Percentiles rank a stretch among this genome's conserved stretches.
Evolutionary conservation across 2,113 vertebrate genomes (phyloP).

Genomic region (Cebidichthys violaceus): DNA sequence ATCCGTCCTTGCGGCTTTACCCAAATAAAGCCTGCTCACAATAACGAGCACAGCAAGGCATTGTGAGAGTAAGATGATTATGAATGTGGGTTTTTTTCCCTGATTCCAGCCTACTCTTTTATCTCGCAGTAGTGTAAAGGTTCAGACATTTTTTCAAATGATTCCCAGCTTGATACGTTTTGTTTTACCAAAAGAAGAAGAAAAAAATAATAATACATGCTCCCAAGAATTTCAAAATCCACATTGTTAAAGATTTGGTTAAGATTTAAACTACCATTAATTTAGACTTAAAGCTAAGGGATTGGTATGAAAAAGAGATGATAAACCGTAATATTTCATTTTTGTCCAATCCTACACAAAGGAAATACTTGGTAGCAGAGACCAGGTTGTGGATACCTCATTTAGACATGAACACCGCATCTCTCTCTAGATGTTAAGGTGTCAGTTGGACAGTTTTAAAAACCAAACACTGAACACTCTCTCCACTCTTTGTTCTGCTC

Average conservation of each 20-base stretch:
- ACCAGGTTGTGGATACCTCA: not conserved
- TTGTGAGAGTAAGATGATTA: conserved; percentile 34
- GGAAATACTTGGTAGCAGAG: not conserved
- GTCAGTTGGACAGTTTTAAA: not conserved
- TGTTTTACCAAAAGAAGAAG: not conserved
- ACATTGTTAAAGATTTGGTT: not conserved
- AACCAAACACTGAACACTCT: not conserved
- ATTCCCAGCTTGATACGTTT: not conserved
- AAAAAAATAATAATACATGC: not conserved
- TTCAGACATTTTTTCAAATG: not conserved
- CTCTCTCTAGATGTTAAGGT: not conserved
- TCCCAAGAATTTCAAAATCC: not conserved
- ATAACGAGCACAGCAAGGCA: conserved; percentile 21
- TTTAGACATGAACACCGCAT: not conserved
- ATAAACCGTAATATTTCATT: too few relatives aligned
- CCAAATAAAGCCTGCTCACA: conserved; percentile 35
- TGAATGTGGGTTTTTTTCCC: conserved; percentile 12
- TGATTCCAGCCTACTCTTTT: not conserved
- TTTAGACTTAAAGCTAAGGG: not conserved
- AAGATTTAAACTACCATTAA: not conserved
- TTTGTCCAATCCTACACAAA: too few relatives aligned
- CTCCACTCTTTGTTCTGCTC: conserved; percentile 1
- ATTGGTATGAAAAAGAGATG: too few relatives aligned
- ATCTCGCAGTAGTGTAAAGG: not conserved
- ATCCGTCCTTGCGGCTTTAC: conserved; percentile 32